Percentiles rank a stretch among this genome's conserved stretches.
These are phyloP conservation scores for Volucella bombylans DNA, from an alignment of 2,888 invertebrate species.

Conservation along the genomic window DNA sequence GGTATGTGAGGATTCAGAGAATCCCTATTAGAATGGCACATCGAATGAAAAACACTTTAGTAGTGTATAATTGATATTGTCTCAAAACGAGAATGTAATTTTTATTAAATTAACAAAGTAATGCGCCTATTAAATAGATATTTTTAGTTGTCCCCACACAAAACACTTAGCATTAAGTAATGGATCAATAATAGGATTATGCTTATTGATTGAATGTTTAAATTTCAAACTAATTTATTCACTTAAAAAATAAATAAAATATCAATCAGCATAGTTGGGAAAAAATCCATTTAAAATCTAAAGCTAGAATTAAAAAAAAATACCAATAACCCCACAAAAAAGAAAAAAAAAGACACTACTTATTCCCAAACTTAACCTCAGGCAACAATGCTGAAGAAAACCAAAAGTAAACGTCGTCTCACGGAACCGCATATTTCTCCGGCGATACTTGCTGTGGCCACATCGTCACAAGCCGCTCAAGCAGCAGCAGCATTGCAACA, in stretches of 20 bases:
- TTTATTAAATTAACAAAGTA: constrained; percentile 22
- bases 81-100: background rate
- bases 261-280: constrained; percentile 22
- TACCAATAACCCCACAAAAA: background rate
- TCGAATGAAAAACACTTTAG: too few relatives aligned
- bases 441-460: constrained; percentile 79
- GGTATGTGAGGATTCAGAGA: too few relatives aligned
- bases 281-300: constrained; percentile 15
- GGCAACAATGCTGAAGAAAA: constrained; percentile 99
- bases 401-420: constrained; percentile 98
- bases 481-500: constrained; percentile 74
- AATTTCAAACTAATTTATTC: constrained; percentile 2
- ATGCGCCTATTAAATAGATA: constrained; percentile 67
- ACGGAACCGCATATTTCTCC: constrained; percentile 90
- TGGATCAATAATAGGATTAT: constrained; percentile 46
- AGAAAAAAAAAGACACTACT: constrained; percentile 39
- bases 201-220: constrained; percentile 36
- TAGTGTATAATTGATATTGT: background rate
- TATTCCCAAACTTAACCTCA: constrained; percentile 82
- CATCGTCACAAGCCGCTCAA: constrained; percentile 77
- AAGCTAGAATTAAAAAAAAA: constrained; percentile 12
- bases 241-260: constrained; percentile 8
- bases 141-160: constrained; percentile 56
- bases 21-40: too few relatives aligned
- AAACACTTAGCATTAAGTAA: constrained; percentile 51